Conservation (phyloP, 2,113 vertebrate species). For the Ahaetulla prasina region DNA sequence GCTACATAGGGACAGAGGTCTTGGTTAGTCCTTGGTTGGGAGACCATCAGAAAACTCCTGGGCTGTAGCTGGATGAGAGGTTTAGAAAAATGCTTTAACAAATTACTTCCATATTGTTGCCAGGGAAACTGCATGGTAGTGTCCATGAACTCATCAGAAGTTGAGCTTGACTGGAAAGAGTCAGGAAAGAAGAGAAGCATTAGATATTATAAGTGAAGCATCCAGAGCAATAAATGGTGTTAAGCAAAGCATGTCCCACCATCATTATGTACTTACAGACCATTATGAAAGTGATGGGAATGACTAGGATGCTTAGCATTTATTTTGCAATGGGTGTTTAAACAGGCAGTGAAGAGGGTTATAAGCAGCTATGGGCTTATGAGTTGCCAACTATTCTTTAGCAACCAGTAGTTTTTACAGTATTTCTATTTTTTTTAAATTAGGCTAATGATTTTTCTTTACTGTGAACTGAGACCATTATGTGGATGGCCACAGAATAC, state of each 20-base stretch:
- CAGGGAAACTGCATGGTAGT: not conserved
- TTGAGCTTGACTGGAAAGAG: not conserved
- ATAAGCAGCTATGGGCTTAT: not conserved
- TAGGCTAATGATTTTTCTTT: not conserved
- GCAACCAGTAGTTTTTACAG: not conserved
- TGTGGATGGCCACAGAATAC: slow-evolving; percentile 6
- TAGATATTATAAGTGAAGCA: not conserved
- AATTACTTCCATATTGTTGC: not conserved
- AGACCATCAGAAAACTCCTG: not conserved
- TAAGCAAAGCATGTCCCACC: not conserved
- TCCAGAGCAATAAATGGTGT: not conserved
- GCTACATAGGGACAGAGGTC: not conserved
- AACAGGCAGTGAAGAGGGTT: not conserved
- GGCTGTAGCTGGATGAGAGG: not conserved
- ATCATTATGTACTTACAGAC: not conserved
- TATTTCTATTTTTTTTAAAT: not conserved
- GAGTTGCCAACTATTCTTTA: not conserved
- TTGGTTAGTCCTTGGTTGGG: not conserved
- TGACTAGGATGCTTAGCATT: not conserved
- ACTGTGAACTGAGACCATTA: not conserved
- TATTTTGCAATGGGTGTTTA: not conserved
- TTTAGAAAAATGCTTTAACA: not conserved
- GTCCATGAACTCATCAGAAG: not conserved
- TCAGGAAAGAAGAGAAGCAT: not conserved
- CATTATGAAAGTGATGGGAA: not conserved